A percentile compares a stretch with the other conserved stretches of the same genome.
phyloP scores from a whole-genome alignment of 2,797 vertebrate species.

The Falco cherrug region DNA sequence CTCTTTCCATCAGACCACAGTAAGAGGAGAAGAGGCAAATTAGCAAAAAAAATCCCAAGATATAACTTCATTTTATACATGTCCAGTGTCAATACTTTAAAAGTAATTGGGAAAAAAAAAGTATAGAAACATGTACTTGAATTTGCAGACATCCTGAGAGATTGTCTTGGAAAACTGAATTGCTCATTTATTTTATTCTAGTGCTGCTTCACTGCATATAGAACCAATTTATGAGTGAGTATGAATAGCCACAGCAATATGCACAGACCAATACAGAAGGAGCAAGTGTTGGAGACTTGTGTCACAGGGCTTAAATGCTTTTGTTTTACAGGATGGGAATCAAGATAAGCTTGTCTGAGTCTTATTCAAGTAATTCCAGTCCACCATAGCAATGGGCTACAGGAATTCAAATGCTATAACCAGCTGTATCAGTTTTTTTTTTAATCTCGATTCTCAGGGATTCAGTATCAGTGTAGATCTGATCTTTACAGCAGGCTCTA shows the following conservation, averaged over 20 bases:
- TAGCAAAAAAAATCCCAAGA: not conserved
- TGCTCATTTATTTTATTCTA: not conserved
- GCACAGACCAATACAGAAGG: not conserved
- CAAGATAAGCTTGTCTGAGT: accelerated
- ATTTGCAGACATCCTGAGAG: not conserved
- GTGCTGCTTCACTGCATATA: not conserved
- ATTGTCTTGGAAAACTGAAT: not conserved
- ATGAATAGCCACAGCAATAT: not conserved
- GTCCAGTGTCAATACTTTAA: not conserved
- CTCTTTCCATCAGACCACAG: not conserved
- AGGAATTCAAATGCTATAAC: not conserved
- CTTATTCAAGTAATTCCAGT: not conserved
- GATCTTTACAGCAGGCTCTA: not conserved
- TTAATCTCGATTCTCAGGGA: not conserved
- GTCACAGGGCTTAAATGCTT: not conserved
- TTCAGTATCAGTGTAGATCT: not conserved
- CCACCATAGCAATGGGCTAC: not conserved
- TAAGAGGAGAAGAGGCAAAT: not conserved
- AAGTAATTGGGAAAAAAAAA: not conserved
- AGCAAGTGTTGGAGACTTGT: not conserved
- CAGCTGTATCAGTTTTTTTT: not conserved
- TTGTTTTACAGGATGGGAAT: not conserved
- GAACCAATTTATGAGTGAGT: not conserved
- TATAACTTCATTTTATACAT: not conserved
- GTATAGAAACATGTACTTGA: not conserved